A percentile compares a stretch with the other conserved stretches of the same genome.
Conservation (phyloP, 2,797 vertebrate genomes). For the Margarornis squamiger region DNA sequence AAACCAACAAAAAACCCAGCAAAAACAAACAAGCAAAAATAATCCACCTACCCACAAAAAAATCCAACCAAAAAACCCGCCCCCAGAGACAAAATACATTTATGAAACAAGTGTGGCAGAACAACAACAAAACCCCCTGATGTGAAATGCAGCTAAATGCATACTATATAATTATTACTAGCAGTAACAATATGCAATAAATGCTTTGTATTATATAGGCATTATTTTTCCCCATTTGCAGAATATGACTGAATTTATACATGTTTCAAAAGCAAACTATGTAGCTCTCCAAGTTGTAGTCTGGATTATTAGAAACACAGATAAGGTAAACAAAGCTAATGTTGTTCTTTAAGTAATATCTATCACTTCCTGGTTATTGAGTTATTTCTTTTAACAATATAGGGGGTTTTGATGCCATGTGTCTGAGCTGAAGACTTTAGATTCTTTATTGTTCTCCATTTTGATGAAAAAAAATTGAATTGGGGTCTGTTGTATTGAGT, state of each 20-base stretch:
- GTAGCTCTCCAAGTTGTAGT: constrained; percentile 44
- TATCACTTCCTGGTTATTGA: constrained; percentile 94
- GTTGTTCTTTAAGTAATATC: constrained; percentile 95
- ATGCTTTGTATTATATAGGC: background rate
- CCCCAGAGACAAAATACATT: background rate
- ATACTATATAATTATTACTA: background rate
- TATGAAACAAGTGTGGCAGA: constrained; percentile 30
- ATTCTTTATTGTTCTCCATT: constrained; percentile 98
- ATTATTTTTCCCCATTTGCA: background rate
- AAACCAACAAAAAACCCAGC: background rate
- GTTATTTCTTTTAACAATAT: constrained; percentile 95
- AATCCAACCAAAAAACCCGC: background rate
- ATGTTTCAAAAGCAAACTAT: constrained; percentile 49
- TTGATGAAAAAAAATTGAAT: constrained; percentile 95
- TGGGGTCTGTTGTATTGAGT: constrained; percentile 93
- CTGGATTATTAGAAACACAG: constrained; percentile 71
- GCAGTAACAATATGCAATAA: constrained; percentile 8
- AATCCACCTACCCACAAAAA: background rate
- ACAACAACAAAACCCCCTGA: constrained; percentile 17
- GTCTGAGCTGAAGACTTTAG: constrained; percentile 88
- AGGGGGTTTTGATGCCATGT: constrained; percentile 84
- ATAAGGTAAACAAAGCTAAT: constrained; percentile 81
- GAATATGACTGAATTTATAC: constrained; percentile 35
- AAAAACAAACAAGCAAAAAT: background rate
- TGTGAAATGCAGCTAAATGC: constrained; percentile 45